These are phyloP conservation scores for Sebastes vulpes DNA, from an alignment of 2,797 vertebrate species.

Conservation along the genomic window DNA sequence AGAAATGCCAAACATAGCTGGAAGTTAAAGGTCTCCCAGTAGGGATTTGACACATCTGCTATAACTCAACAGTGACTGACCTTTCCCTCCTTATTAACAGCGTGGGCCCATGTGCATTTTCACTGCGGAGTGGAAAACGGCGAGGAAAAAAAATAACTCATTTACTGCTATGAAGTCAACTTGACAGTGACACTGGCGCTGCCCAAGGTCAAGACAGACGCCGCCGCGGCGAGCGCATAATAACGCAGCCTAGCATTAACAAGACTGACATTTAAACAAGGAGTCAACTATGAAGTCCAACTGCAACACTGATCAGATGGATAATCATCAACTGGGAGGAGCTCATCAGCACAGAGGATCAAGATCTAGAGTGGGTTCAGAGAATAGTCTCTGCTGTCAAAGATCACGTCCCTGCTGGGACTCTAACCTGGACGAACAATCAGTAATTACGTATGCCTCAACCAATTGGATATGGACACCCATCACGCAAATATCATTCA, in stretches of 20 bases:
- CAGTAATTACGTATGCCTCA: slow-evolving; percentile 20
- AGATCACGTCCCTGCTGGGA: slow-evolving; percentile 19
- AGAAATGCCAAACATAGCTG: slow-evolving; percentile 90
- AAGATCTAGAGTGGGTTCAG: slow-evolving; percentile 20
- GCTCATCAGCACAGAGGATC: slow-evolving; percentile 1
- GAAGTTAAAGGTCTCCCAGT: slow-evolving; percentile 90
- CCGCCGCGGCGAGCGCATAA: slow-evolving; percentile 4
- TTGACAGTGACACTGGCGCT: slow-evolving; percentile 61
- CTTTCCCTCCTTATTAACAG: slow-evolving; percentile 89
- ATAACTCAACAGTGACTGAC: slow-evolving; percentile 88
- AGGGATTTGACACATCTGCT: slow-evolving; percentile 88
- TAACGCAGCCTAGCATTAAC: slow-evolving; percentile 54
- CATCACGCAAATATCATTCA: slow-evolving; percentile 41
- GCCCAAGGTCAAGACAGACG: slow-evolving; percentile 64
- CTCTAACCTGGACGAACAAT: not conserved
- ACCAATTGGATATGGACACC: slow-evolving; percentile 6
- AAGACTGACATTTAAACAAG: slow-evolving; percentile 74
- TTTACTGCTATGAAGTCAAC: slow-evolving; percentile 73
- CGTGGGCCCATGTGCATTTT: slow-evolving; percentile 74
- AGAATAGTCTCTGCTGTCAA: slow-evolving; percentile 30
- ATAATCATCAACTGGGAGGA: slow-evolving; percentile 53
- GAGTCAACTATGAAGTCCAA: slow-evolving; percentile 2
- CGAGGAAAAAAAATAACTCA: slow-evolving; percentile 59
- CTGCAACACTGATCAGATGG: slow-evolving; percentile 28
- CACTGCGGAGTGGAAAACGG: slow-evolving; percentile 49